Evolutionary conservation across 2,888 invertebrate genomes (phyloP).

Genomic region (Nematopogon swammerdamellus): DNA sequence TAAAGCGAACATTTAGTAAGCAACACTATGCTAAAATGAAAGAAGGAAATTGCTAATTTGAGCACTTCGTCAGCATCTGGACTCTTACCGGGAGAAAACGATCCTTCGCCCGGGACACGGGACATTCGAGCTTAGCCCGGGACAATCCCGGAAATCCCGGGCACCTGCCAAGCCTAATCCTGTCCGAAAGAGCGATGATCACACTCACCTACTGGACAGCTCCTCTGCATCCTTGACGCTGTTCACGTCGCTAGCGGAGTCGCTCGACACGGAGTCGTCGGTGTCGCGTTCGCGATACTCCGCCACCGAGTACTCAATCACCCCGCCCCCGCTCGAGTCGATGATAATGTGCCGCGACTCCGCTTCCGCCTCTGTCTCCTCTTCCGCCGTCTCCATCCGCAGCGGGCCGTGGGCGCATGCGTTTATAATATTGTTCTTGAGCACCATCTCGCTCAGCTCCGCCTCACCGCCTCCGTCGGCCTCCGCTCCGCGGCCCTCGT

Average conservation of each 20-base stretch:
- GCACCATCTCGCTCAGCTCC: constrained; percentile 46
- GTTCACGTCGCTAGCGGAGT: constrained; percentile 33
- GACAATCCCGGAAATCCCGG: too few relatives aligned
- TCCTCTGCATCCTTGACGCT: constrained; percentile 45
- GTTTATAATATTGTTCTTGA: constrained; percentile 50
- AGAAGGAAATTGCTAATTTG: too few relatives aligned
- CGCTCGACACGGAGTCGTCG: constrained; percentile 30
- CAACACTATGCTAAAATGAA: too few relatives aligned
- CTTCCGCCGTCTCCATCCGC: constrained; percentile 16
- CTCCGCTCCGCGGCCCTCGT: constrained; percentile 24
- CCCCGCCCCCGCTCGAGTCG: constrained; percentile 37
- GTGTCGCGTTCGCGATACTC: constrained; percentile 36
- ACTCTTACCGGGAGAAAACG: too few relatives aligned
- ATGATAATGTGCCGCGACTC: constrained; percentile 45
- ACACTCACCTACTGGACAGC: constrained; percentile 32
- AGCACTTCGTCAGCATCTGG: too few relatives aligned
- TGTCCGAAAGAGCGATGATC: too few relatives aligned
- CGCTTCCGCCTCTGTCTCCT: constrained; percentile 23
- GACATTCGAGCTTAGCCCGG: too few relatives aligned
- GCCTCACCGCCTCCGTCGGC: constrained; percentile 28
- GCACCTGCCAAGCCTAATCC: too few relatives aligned
- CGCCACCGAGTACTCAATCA: constrained; percentile 43
- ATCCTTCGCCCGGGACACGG: too few relatives aligned
- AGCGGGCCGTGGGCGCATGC: constrained; percentile 48
- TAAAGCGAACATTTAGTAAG: too few relatives aligned